phyloP scores from a whole-genome alignment of 2,888 invertebrate genomes.

The Drosophila pseudotalamancana region DNA sequence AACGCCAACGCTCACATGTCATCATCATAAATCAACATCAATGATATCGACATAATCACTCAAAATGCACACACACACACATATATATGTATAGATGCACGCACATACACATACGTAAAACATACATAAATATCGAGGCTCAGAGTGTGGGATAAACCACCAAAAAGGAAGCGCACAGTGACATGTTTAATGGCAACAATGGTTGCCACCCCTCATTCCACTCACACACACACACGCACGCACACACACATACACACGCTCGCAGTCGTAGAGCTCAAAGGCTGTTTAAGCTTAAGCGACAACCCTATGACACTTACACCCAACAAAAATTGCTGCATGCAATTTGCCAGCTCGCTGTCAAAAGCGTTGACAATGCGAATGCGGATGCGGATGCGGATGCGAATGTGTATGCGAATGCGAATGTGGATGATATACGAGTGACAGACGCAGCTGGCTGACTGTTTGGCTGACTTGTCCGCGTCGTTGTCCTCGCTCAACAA shows the following conservation, averaged over 20 bases:
- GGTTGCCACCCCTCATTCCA: slow-evolving; percentile 19
- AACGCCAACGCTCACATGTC: slow-evolving; percentile 43
- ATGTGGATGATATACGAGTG: slow-evolving; percentile 72
- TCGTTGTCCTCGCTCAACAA: slow-evolving; percentile 54
- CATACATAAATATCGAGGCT: slow-evolving; percentile 56
- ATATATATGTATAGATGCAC: slow-evolving; percentile 5
- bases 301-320: slow-evolving; percentile 65
- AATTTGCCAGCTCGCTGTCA: slow-evolving; percentile 65
- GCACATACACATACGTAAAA: slow-evolving; percentile 33
- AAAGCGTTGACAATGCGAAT: slow-evolving; percentile 39
- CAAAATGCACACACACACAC: slow-evolving; percentile 55
- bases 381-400: slow-evolving; percentile 28
- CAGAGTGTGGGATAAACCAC: slow-evolving; percentile 33
- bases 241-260: not conserved
- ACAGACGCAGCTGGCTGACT: slow-evolving; percentile 44
- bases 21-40: slow-evolving; percentile 80
- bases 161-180: slow-evolving; percentile 60
- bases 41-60: slow-evolving; percentile 79
- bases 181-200: slow-evolving; percentile 74
- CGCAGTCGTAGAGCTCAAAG: slow-evolving; percentile 6
- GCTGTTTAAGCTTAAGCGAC: slow-evolving; percentile 47
- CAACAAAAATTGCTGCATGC: slow-evolving; percentile 66
- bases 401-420: slow-evolving; percentile 27
- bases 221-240: not conserved
- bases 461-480: slow-evolving; percentile 32